phyloP scores from a whole-genome alignment of 2,113 vertebrate genomes.

The Ondatra zibethicus region DNA sequence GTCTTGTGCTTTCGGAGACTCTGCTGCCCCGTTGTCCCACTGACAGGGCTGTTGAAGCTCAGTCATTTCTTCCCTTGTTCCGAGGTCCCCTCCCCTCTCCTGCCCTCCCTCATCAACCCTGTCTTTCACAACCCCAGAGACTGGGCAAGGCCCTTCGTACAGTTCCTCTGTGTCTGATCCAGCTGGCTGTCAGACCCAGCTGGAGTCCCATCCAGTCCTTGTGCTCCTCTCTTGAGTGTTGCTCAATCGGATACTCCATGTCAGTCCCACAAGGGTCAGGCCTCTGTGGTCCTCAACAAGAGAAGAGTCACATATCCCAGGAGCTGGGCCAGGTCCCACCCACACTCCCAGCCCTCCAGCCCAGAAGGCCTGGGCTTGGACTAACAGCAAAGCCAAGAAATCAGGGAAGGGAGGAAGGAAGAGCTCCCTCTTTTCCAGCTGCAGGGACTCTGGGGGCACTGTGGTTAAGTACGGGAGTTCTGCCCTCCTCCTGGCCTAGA shows the following conservation, averaged over 20 bases:
- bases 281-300: background rate
- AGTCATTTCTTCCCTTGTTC: background rate
- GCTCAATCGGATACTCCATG: conserved; percentile 49
- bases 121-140: conserved; percentile 53
- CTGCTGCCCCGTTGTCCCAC: background rate
- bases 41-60: background rate
- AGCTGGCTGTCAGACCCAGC: conserved; percentile 58
- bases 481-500: background rate
- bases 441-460: rapidly evolving
- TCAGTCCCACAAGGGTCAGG: conserved; percentile 37
- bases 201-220: conserved; percentile 65
- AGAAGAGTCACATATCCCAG: conserved; percentile 16
- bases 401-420: background rate
- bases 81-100: background rate
- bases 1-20: background rate
- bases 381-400: background rate
- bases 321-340: conserved; percentile 2
- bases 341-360: background rate
- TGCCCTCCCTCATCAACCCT: background rate
- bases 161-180: conserved; percentile 38
- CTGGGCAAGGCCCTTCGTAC: background rate
- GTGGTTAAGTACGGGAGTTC: background rate
- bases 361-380: conserved; percentile 38
- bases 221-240: conserved; percentile 25
- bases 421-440: background rate